Percentiles rank a stretch among this genome's conserved stretches.
phyloP scores from a whole-genome alignment of 1,140 invertebrate species.

The Dreissena polymorpha region DNA sequence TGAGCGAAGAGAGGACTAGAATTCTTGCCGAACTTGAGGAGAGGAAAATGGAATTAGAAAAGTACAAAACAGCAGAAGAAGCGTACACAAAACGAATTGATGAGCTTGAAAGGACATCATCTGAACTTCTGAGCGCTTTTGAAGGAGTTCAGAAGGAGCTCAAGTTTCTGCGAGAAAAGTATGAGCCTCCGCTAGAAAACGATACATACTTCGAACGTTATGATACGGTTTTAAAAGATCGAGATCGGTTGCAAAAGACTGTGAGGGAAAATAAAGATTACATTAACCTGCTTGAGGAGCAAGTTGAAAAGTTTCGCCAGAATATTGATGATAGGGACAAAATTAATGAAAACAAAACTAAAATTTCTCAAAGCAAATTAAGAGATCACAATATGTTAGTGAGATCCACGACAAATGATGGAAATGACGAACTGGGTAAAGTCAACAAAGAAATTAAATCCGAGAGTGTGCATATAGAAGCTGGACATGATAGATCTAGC shows the following conservation, averaged over 20 bases:
- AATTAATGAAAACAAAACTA: no score
- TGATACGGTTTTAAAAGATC: conserved; percentile 3
- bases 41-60: conserved; percentile 26
- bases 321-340: neutral
- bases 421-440: no score
- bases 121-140: conserved; percentile 4
- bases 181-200: conserved; percentile 10
- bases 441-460: no score
- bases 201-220: neutral
- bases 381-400: no score
- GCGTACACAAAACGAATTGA: conserved; percentile 14
- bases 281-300: neutral
- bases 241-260: neutral
- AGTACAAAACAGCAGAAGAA: conserved; percentile 29
- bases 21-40: conserved; percentile 13
- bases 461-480: no score
- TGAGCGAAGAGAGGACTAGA: conserved; percentile 3
- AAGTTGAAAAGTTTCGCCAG: neutral
- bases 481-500: no score
- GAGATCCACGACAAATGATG: no score
- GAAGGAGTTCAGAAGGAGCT: conserved; percentile 15
- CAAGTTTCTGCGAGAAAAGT: conserved; percentile 26
- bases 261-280: neutral
- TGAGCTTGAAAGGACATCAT: conserved; percentile 11
- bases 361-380: no score